Evolutionary conservation across 2,888 invertebrate genomes (phyloP).

Genomic region (Yponomeuta plumbellus): DNA sequence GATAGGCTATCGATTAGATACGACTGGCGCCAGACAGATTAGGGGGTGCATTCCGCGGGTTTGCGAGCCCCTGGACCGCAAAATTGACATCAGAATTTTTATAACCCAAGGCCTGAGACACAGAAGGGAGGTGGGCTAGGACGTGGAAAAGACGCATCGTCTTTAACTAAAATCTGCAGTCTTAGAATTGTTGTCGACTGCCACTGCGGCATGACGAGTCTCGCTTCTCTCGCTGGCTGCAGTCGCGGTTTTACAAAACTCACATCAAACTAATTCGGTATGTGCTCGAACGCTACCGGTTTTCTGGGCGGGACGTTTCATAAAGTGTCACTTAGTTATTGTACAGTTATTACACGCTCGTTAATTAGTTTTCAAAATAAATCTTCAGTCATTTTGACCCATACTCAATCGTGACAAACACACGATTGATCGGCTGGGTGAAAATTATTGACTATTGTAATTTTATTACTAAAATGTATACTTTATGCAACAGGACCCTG

Average conservation of each 20-base stretch:
- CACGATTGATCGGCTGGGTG: too few species aligned
- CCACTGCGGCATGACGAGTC: background rate
- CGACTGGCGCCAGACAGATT: background rate
- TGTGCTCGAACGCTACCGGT: background rate
- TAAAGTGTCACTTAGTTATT: too few species aligned
- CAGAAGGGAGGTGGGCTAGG: too few species aligned
- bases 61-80: background rate
- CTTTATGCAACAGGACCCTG: too few species aligned
- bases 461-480: too few species aligned
- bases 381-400: too few species aligned
- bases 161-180: background rate
- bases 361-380: too few species aligned
- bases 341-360: too few species aligned
- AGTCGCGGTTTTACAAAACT: background rate
- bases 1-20: background rate
- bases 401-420: too few species aligned
- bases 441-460: too few species aligned
- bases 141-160: too few species aligned
- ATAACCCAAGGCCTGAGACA: too few species aligned
- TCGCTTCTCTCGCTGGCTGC: background rate
- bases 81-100: background rate
- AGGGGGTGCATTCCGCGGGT: background rate
- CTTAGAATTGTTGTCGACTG: background rate
- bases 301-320: background rate
- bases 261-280: background rate